Conservation (phyloP, 2,113 vertebrate species). For the Dendropsophus ebraccatus region DNA sequence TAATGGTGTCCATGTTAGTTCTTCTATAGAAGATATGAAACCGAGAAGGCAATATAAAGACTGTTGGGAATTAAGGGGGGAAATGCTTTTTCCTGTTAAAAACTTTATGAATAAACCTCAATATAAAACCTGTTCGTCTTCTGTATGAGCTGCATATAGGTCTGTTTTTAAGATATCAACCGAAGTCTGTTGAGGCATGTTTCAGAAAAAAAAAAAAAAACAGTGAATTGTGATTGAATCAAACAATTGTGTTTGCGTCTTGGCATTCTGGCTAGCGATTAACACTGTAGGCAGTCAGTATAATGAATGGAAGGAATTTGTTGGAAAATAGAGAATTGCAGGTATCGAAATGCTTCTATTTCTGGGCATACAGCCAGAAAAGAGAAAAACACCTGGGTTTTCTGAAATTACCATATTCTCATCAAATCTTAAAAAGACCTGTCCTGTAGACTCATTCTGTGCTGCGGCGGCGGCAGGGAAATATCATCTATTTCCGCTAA, state of each 20-base stretch:
- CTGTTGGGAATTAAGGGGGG: neutral
- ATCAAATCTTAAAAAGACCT: slow-evolving; percentile 50
- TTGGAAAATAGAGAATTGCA: slow-evolving; percentile 59
- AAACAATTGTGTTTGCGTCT: slow-evolving; percentile 59
- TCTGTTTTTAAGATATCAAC: slow-evolving; percentile 54
- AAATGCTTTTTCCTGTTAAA: neutral
- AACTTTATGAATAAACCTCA: slow-evolving; percentile 1
- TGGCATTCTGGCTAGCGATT: slow-evolving; percentile 55
- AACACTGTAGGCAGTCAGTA: slow-evolving; percentile 61
- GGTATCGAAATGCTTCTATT: slow-evolving; percentile 61
- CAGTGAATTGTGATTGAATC: slow-evolving; percentile 52
- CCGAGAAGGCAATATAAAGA: neutral
- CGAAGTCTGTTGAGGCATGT: slow-evolving; percentile 53
- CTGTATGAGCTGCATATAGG: neutral
- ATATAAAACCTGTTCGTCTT: neutral
- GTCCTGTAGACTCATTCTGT: slow-evolving; percentile 47
- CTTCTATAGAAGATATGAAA: neutral
- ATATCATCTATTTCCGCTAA: slow-evolving; percentile 39
- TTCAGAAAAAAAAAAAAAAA: slow-evolving; percentile 35
- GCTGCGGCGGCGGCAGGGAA: slow-evolving; percentile 4
- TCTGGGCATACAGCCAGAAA: slow-evolving; percentile 58
- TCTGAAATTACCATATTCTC: slow-evolving; percentile 57
- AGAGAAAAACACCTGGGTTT: slow-evolving; percentile 58
- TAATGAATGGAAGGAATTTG: slow-evolving; percentile 62
- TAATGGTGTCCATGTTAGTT: neutral